Base-by-base conservation (phyloP, 1,140 invertebrate species). In the Lepidurus arcticus region DNA sequence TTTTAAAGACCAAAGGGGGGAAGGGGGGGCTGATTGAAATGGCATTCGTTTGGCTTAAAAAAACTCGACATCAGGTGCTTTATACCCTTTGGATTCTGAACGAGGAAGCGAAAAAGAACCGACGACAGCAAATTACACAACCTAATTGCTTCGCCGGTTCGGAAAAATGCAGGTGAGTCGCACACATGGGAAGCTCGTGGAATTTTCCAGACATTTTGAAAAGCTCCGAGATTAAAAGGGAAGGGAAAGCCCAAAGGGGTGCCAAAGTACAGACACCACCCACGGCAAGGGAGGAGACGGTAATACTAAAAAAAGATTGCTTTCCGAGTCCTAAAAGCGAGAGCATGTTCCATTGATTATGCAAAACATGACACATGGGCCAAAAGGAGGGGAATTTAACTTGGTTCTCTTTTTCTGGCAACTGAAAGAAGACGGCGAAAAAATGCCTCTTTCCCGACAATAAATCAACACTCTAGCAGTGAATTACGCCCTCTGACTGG, bases 261-360 rank as follows among this genome's bases (percentile, higher is more conserved):
- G 53, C 53, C 21, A 65, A 7, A 65, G 13, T 21, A n/a, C 21
- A 65, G 53, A 65, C 53, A 65, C 53, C 16, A 21, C 53, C 53
- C 53, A 65, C 21, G 21, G 21, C n/a, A 65, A 65, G 53, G 34
- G 34, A 34, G 34, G 13, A 65, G 53, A 65, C 9, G n/a, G 53
- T 65, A 65, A 65, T 65, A 65, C 16, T n/a, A 65, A n/a, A 16
- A 47, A 65, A 65, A 65, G 53, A 21, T 21, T 7, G 16, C 21
- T 65, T 65, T 65, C 53, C 53, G 53, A 65, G 53, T 21, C 53
- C 53, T 65, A 65, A 65, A 65, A 65, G 53, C 53, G 53, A 65
- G 53, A 16, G 53, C 53, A 65, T 65, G 53, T 65, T 65, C 53
- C 53, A 65, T 65, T 65, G 53, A 65, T 65, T 65, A 65, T 65